Percentiles rank a stretch among this genome's conserved stretches.
These are phyloP conservation scores for Myotis daubentonii DNA, from an alignment of 2,797 vertebrate species.

Conservation along the genomic window DNA sequence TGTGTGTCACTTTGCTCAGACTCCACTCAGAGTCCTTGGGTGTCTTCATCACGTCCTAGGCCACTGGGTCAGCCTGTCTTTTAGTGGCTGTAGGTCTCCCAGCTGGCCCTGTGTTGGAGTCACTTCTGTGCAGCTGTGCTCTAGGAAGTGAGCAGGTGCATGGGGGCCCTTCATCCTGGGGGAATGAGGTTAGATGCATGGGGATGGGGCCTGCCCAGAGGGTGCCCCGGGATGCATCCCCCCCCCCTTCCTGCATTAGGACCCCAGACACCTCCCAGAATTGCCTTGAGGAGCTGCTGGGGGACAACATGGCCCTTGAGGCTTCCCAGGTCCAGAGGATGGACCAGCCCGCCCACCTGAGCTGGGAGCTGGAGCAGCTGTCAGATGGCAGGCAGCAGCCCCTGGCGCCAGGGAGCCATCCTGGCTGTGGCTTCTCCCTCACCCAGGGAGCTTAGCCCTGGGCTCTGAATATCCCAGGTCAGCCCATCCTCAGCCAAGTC, in stretches of 20 bases:
- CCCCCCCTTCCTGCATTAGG: constrained; percentile 82
- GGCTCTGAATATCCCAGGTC: background rate
- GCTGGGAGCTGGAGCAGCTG: constrained; percentile 97
- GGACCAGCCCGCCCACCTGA: constrained; percentile 96
- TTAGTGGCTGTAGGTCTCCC: accelerated
- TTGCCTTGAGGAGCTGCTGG: constrained; percentile 94
- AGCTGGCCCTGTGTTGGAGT: background rate
- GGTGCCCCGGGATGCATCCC: accelerated
- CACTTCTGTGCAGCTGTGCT: too few relatives aligned
- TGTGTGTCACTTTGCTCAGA: accelerated
- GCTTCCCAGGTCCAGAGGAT: constrained; percentile 98
- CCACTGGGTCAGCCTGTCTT: background rate
- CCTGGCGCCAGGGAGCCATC: background rate
- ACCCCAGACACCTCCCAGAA: constrained; percentile 93
- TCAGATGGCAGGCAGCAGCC: constrained; percentile 86
- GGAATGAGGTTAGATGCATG: accelerated
- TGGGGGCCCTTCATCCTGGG: background rate
- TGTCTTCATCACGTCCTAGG: background rate
- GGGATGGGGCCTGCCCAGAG: background rate
- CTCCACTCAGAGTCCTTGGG: background rate
- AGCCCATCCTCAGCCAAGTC: background rate
- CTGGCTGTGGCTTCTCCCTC: accelerated
- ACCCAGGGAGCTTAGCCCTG: background rate
- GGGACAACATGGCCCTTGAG: constrained; percentile 98
- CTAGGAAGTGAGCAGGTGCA: background rate